Evolutionary conservation across 2,113 vertebrate genomes (phyloP).

Genomic region (Campylomormyrus tamandua): DNA sequence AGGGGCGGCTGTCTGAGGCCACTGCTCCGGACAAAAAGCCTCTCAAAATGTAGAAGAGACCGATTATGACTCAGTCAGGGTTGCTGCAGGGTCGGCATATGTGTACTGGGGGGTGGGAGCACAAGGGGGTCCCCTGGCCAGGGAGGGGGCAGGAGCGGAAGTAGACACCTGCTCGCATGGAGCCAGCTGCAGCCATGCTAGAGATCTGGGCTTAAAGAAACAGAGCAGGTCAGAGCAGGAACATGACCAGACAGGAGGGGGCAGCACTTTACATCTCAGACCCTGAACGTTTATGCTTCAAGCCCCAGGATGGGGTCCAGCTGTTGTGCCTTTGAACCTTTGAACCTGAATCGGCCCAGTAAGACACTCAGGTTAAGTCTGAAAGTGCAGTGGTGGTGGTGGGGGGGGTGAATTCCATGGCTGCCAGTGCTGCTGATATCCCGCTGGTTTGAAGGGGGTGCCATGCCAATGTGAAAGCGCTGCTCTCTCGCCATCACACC

Average conservation of each 20-base stretch:
- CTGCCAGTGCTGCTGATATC: neutral
- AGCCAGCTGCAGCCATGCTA: neutral
- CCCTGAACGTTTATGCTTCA: neutral
- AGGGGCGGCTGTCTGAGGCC: constrained; percentile 39
- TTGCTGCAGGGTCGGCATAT: constrained; percentile 22
- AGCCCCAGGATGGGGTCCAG: neutral
- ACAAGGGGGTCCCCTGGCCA: neutral
- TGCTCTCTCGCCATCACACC: neutral
- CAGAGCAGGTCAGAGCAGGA: neutral
- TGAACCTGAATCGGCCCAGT: neutral
- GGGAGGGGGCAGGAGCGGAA: neutral
- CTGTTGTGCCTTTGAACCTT: neutral
- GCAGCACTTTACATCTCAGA: neutral
- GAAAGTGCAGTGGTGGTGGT: neutral
- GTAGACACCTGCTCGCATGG: neutral
- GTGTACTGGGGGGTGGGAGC: neutral
- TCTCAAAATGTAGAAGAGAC: constrained; percentile 42
- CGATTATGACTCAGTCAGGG: constrained; percentile 48
- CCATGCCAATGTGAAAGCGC: neutral
- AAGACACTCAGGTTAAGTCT: neutral
- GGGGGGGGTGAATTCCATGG: neutral
- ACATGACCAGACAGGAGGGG: neutral
- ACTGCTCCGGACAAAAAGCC: constrained; percentile 32
- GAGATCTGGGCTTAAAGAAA: neutral
- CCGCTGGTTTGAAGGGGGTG: neutral